Conservation (phyloP, 2,113 vertebrate species). For the Chaenogobius annularis region DNA sequence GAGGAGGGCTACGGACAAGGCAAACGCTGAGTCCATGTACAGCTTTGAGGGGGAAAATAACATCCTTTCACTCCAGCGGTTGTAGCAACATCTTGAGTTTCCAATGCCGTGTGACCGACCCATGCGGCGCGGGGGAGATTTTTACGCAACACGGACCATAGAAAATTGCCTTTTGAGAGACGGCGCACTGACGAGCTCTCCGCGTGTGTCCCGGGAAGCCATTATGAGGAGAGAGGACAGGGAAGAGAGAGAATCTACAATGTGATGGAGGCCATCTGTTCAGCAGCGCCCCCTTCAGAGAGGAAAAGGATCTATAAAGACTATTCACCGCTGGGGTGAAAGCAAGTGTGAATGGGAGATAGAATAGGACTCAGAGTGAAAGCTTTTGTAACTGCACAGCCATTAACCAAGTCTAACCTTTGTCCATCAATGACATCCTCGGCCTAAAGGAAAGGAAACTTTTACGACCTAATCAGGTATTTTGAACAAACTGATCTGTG, state of each 20-base stretch:
- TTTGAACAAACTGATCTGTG: background rate
- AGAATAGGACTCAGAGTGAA: no score
- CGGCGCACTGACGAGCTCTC: conserved; percentile 61
- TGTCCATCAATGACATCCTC: background rate
- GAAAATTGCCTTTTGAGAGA: conserved; percentile 66
- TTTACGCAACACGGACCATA: conserved; percentile 57
- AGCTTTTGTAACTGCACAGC: background rate
- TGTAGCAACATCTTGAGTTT: conserved; percentile 37
- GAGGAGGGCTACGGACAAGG: background rate
- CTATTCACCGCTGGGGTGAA: conserved; percentile 14
- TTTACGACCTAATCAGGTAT: no score
- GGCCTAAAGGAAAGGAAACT: no score
- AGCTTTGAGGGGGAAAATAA: conserved; percentile 38
- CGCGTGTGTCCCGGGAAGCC: conserved; percentile 52
- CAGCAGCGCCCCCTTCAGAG: conserved; percentile 31
- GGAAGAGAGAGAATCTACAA: conserved; percentile 18
- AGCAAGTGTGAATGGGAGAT: no score
- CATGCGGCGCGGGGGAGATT: conserved; percentile 45
- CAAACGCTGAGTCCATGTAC: conserved; percentile 20
- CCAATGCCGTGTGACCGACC: conserved; percentile 46
- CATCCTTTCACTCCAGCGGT: conserved; percentile 24
- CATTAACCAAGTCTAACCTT: no score
- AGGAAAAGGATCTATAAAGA: background rate
- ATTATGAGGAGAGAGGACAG: conserved; percentile 45
- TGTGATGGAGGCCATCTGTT: conserved; percentile 46